phyloP scores from a whole-genome alignment of 2,888 invertebrate genomes.

The Cheilosia vulpina region DNA sequence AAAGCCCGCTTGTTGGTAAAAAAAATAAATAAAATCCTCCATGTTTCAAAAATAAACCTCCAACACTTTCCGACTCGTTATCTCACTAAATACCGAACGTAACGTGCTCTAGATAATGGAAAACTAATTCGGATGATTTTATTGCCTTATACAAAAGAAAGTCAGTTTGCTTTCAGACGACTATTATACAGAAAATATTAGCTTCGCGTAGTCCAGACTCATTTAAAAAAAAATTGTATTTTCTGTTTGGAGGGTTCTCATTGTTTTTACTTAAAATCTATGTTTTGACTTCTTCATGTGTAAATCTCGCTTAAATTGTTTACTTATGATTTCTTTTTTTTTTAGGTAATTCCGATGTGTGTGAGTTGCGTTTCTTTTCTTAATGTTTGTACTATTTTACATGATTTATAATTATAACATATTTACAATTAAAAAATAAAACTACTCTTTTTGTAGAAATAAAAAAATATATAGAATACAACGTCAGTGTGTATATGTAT shows the following conservation, averaged over 20 bases:
- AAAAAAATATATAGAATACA: constrained; percentile 45
- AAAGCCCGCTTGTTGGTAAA: no score
- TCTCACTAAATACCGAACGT: constrained; percentile 23
- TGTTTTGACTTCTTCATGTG: constrained; percentile 19
- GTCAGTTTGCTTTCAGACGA: background rate
- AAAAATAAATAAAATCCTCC: no score
- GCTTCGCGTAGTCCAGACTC: constrained; percentile 19
- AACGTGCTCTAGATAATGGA: background rate
- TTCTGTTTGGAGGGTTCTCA: constrained; percentile 68
- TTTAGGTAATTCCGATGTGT: constrained; percentile 61
- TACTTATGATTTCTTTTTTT: constrained; percentile 14
- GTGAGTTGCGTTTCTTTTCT: constrained; percentile 21
- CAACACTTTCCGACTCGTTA: background rate
- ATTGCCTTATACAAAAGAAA: background rate
- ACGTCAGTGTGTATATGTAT: constrained; percentile 19
- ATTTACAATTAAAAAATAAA: constrained; percentile 58
- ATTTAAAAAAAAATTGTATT: background rate
- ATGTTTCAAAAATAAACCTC: background rate
- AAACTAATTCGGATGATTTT: background rate
- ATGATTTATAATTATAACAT: constrained; percentile 50
- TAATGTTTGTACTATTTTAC: constrained; percentile 72
- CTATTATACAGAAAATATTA: background rate
- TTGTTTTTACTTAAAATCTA: constrained; percentile 50
- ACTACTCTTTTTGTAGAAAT: constrained; percentile 27
- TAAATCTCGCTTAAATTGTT: constrained; percentile 42